Evolutionary conservation across 2,113 vertebrate species (phyloP).

Genomic region (Boleophthalmus pectinirostris): DNA sequence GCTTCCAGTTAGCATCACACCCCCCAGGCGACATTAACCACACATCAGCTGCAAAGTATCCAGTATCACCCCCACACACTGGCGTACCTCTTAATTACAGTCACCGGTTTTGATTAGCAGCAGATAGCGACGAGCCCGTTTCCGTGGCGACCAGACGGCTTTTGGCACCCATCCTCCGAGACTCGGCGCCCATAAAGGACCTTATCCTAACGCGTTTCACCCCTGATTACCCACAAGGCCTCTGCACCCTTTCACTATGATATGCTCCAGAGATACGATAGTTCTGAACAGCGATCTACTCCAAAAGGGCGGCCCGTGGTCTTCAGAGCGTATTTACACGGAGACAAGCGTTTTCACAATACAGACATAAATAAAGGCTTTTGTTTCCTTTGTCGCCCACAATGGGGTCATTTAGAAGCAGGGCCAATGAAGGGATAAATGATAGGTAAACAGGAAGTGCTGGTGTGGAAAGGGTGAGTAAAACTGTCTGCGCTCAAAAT

Average conservation of each 20-base stretch:
- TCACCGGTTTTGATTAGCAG: conserved; percentile 23
- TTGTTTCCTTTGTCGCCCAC: background rate
- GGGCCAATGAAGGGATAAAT: conserved; percentile 2
- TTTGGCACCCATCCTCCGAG: conserved; percentile 36
- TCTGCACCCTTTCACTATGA: conserved; percentile 19
- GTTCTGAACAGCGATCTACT: background rate
- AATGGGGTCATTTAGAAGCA: background rate
- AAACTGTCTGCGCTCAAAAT: background rate
- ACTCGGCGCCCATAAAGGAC: conserved; percentile 31
- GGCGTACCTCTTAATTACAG: background rate
- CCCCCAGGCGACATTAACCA: too few species aligned
- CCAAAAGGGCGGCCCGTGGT: background rate
- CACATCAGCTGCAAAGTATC: background rate
- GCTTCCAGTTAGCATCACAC: too few species aligned
- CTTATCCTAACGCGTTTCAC: conserved; percentile 59
- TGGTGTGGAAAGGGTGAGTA: background rate
- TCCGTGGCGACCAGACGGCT: conserved; percentile 37
- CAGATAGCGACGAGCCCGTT: conserved; percentile 6
- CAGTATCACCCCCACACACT: background rate
- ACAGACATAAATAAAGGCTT: background rate
- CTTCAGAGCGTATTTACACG: background rate
- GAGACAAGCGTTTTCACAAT: background rate
- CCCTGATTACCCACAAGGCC: conserved; percentile 47
- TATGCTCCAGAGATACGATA: conserved; percentile 21
- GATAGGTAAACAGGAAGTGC: background rate